Evolutionary conservation across 2,888 invertebrate genomes (phyloP).

Genomic region (Dryobotodes eremita): DNA sequence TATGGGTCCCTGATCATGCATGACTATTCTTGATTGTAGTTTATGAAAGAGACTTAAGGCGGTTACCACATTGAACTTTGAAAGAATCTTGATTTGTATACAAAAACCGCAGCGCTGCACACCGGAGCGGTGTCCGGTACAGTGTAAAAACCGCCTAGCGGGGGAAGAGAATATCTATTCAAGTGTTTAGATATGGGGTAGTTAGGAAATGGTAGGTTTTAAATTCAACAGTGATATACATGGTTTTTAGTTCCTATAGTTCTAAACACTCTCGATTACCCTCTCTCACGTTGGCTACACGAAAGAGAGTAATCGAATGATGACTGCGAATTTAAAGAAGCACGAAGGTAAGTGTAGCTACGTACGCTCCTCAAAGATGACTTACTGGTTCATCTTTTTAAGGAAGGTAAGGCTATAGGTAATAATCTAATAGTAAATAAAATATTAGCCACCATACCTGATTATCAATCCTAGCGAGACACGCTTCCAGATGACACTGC

Average conservation of each 20-base stretch:
- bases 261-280: background rate
- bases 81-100: too few species aligned
- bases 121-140: too few species aligned
- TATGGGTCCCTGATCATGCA: conserved; percentile 28
- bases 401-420: background rate
- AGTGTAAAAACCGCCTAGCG: too few species aligned
- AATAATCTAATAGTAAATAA: background rate
- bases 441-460: conserved; percentile 74
- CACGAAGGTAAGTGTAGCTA: background rate
- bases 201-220: background rate
- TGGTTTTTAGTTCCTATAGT: background rate
- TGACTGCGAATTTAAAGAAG: background rate
- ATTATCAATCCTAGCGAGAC: conserved; percentile 92
- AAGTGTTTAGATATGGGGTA: too few species aligned
- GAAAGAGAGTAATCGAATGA: background rate
- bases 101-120: too few species aligned
- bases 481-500: conserved; percentile 97
- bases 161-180: background rate
- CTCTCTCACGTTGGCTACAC: background rate
- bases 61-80: too few species aligned
- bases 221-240: background rate
- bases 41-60: background rate
- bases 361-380: background rate
- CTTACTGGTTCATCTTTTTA: background rate
- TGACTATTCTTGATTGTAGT: conserved; percentile 19